phyloP scores from a whole-genome alignment of 2,797 vertebrate genomes.

The Agapornis canus region DNA sequence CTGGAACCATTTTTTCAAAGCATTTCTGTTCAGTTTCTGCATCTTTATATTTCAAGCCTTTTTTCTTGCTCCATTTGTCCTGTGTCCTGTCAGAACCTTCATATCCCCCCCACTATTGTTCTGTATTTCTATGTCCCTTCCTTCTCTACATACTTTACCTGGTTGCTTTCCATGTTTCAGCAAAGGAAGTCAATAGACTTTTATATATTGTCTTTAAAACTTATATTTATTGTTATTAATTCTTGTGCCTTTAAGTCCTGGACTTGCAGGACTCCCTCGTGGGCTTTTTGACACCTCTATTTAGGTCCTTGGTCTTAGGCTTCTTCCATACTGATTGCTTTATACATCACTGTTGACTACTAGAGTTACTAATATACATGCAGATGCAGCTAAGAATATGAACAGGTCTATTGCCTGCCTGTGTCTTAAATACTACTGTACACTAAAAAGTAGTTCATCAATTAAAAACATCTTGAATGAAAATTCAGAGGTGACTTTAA shows the following conservation, averaged over 20 bases:
- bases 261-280: neutral
- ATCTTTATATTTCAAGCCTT: neutral
- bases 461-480: neutral
- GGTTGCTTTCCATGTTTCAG: neutral
- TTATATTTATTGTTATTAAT: neutral
- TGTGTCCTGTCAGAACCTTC: neutral
- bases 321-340: neutral
- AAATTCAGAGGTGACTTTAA: neutral
- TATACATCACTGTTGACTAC: neutral
- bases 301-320: neutral
- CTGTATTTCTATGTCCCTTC: neutral
- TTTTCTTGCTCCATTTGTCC: neutral
- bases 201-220: neutral
- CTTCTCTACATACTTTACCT: neutral
- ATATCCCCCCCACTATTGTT: neutral
- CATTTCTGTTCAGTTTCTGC: neutral
- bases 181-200: neutral
- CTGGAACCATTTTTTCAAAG: neutral
- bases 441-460: neutral
- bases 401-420: neutral
- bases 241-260: neutral
- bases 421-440: neutral
- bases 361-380: neutral
- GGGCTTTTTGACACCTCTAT: neutral
- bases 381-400: neutral